Base-by-base conservation (phyloP, 2,888 invertebrate species). In the Oegoconia quadripuncta region DNA sequence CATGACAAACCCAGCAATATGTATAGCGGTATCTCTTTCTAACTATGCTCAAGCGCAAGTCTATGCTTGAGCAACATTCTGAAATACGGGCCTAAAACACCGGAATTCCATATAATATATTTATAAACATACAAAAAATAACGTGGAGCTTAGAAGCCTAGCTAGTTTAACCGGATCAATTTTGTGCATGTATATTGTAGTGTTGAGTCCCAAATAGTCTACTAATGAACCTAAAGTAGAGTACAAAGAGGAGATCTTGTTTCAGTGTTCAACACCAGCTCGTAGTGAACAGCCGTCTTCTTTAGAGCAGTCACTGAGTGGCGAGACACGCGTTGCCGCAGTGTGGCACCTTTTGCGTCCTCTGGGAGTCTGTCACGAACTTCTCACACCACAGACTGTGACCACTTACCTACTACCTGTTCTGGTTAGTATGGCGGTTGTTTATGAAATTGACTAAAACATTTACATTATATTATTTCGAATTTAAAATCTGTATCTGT, bases 351-450 rank as follows among this genome's bases (percentile, higher is more conserved):
- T 98, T 46, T 87, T 98, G 49, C 91, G 95, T 60, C 98, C 98
- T 7, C 95, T 98, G 72, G 98, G 97, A 25, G 91, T 95, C 42
- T 97, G 97, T 74, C 95, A 95, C 68, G 98, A 98, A 74, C 91
- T 96, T 49, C 88, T 98, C 50, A 97, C 97, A 27, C 92, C 94
- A 44, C 92, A 93, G 60, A 97, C 97, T 31, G 95, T 98, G 66
- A 93, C 95, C 68, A 96, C 95, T 74, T 98, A 96, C 84, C 92
- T 98, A 60, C 91, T 97, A 90, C 97, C 97, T 41, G 93, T 98
- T 66, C 90, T 96, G 81, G 95, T 95, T 80, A 91, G 93, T 68
- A 0, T 15, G 4, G n/a, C n/a, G n/a, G n/a, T n/a, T n/a, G n/a
- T n/a, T n/a, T n/a, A n/a, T n/a, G n/a, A n/a, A n/a, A n/a, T n/a